These are phyloP conservation scores for Tiliacea aurago DNA, from an alignment of 2,888 invertebrate species.

Conservation along the genomic window DNA sequence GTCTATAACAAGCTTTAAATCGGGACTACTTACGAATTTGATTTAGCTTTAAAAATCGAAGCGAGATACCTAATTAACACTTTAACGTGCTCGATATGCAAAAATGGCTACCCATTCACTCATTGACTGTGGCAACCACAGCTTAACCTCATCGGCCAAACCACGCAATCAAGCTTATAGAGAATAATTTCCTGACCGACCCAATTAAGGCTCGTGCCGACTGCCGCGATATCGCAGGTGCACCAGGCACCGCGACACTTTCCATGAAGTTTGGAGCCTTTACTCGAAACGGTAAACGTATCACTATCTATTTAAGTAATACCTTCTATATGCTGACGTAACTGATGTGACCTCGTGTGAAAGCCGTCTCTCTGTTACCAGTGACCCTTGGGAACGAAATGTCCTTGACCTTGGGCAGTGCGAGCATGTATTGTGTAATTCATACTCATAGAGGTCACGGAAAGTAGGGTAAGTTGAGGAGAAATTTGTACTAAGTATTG, in stretches of 20 bases:
- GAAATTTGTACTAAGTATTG: neutral
- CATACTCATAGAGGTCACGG: conserved; percentile 30
- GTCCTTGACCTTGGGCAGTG: conserved; percentile 57
- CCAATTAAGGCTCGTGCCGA: no score
- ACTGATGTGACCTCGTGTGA: conserved; percentile 67
- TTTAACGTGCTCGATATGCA: no score
- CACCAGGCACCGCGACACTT: no score
- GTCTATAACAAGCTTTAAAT: no score
- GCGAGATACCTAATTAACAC: no score
- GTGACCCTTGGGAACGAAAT: conserved; percentile 55
- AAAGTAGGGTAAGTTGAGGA: conserved; percentile 22
- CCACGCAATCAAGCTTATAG: no score
- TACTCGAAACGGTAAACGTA: neutral
- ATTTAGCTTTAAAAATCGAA: no score
- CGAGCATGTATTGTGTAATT: conserved; percentile 35
- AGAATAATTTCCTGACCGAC: no score
- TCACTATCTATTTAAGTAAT: conserved; percentile 13
- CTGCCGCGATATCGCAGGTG: no score
- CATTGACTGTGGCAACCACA: neutral
- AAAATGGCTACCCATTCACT: neutral
- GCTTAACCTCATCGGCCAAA: neutral
- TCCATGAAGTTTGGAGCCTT: no score
- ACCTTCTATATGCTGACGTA: conserved; percentile 19
- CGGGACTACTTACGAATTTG: no score
- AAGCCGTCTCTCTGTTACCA: conserved; percentile 71